Evolutionary conservation across 2,797 vertebrate genomes (phyloP).

Genomic region (Diglossa cyanea): DNA sequence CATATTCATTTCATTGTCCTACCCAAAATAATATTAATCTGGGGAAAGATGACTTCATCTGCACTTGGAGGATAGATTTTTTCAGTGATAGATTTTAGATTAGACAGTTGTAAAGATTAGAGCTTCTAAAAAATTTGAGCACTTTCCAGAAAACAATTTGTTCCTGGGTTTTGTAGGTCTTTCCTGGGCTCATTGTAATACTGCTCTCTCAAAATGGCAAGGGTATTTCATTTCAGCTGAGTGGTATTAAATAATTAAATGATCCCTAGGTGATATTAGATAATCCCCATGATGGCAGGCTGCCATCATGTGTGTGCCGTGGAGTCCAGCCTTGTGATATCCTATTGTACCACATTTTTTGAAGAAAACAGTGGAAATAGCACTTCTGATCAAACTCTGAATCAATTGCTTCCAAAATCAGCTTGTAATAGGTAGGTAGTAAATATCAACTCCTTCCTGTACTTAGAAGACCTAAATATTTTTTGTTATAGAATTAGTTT

Average conservation of each 20-base stretch:
- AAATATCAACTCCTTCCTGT: neutral
- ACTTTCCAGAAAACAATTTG: neutral
- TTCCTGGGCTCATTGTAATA: neutral
- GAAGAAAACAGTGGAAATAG: neutral
- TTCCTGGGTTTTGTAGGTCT: neutral
- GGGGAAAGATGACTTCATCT: neutral
- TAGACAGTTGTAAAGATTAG: neutral
- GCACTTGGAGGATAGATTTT: neutral
- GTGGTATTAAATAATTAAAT: constrained; percentile 50
- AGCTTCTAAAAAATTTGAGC: neutral
- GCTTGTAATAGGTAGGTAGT: neutral
- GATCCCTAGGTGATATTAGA: neutral
- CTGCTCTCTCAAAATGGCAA: neutral
- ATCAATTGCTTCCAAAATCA: neutral
- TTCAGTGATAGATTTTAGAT: neutral
- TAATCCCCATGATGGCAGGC: constrained; percentile 10
- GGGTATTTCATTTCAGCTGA: constrained; percentile 15
- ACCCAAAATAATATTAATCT: neutral
- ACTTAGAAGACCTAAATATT: neutral
- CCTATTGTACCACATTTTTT: neutral
- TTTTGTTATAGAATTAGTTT: neutral
- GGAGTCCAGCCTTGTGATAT: neutral
- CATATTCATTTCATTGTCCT: neutral
- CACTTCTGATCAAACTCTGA: neutral
- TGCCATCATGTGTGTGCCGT: neutral